Evolutionary conservation across 2,888 invertebrate genomes (phyloP).

Genomic region (Protophormia terraenovae): DNA sequence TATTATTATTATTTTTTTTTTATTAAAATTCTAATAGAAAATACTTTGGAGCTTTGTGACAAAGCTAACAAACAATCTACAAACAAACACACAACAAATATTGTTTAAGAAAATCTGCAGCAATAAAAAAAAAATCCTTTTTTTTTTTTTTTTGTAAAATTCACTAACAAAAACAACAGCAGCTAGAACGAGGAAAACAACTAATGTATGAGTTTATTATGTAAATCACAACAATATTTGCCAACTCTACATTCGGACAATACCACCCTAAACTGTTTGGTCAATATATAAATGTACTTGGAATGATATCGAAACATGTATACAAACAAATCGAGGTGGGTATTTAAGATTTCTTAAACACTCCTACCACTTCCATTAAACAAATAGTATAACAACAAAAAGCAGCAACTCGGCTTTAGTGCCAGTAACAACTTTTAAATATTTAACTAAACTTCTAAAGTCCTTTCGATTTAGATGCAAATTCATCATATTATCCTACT

Average conservation of each 20-base stretch:
- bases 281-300: constrained; percentile 60
- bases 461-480: constrained; percentile 81
- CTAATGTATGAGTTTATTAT: constrained; percentile 75
- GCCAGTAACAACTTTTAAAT: constrained; percentile 41
- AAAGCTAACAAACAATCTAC: neutral
- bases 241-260: constrained; percentile 54
- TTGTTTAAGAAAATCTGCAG: constrained; percentile 44
- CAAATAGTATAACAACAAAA: too few species aligned
- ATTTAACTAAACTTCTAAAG: constrained; percentile 68
- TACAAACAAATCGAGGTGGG: constrained; percentile 1
- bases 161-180: constrained; percentile 42
- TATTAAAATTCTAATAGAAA: constrained; percentile 74
- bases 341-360: neutral
- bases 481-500: constrained; percentile 77
- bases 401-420: neutral
- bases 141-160: constrained; percentile 71
- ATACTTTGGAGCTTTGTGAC: constrained; percentile 70
- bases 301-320: neutral
- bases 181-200: constrained; percentile 27
- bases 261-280: neutral
- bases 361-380: neutral
- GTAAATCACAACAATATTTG: constrained; percentile 71
- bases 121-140: constrained; percentile 68
- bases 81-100: neutral
- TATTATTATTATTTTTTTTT: too few species aligned